Base-by-base conservation (phyloP, 92 coral and sea anemone species). In the Nematostella vectensis region DNA sequence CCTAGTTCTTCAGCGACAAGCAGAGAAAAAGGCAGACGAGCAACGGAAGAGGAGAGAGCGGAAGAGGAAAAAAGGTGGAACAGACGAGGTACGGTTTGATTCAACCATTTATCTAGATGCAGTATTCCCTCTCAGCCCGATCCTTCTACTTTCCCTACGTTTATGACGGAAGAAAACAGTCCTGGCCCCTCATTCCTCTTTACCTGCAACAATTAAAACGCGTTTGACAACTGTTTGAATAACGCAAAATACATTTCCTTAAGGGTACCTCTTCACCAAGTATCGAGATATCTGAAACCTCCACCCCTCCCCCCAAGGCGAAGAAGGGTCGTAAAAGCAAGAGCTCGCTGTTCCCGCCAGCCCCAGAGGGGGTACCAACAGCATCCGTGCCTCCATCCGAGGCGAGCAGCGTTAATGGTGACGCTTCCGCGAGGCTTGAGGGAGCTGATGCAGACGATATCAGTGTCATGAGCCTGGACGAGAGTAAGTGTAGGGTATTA, bases 241-340 rank as follows among this genome's bases (percentile, higher is more conserved):
- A n/a, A n/a, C n/a, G n/a, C n/a, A n/a, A n/a, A n/a, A n/a, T n/a
- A n/a, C n/a, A n/a, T n/a, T n/a, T n/a, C n/a, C n/a, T n/a, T n/a
- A 6, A 33, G 40, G 40, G 40, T 15, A 54, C 38, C 33, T 62
- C 50, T 21, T 65, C 72, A 21, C 43, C 58, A 1, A 55, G 62
- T 42, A 59, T 63, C 43, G 21, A 59, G 27, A n/a, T 62, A 2
- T n/a, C 43, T 6, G 83, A 77, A 19, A 68, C 19, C 61, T 48
- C 63, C 1, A 63, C 95, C 27, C 77, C 87, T 29, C 95, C 95
- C 17, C 80, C 81, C 4, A 85, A 85, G 73, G 77, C 93, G 31
- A 93, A 76, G 80, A 93, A 93, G 65, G 99, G 99, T 16, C 99
- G 99, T 37, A 93, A 85, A 59, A 93, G 94, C 53, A 93, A 93